Base-by-base conservation (phyloP, 2,888 invertebrate species). In the Taphrorychus bicolor region DNA sequence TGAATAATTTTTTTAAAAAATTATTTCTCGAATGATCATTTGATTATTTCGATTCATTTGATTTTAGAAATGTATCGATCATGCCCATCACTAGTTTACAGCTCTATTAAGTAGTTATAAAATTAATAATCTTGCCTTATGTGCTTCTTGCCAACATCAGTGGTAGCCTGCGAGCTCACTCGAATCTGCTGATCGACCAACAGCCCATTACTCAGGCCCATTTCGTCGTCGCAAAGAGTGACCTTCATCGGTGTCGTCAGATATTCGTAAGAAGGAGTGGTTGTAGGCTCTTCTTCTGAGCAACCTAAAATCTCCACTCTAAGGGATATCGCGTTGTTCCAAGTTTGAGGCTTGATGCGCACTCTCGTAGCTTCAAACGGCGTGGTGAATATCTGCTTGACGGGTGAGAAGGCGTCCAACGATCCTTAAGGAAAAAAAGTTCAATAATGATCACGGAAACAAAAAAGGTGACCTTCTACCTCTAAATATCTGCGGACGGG, bases 251-350 rank as follows among this genome's bases (percentile, higher is more conserved):
- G 70, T 3, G 73, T 74, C 5, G 74, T 54, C 68, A 69, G 60
- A 65, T 40, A n/a, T 59, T 65, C 24, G 61, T 48, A 41, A 59
- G 61, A 64, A 59, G 52, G 69, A 5, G 72, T 53, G 3, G 76
- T 75, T 14, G 73, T 69, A 16, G 69, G 54, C 57, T 74, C 69
- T 70, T 81, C 78, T 70, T 82, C 79, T 1, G 80, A 78, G 77
- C 95, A 95, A 3, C 94, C 93, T 42, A 94, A 84, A 5, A 94
- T 78, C 74, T 94, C 93, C 22, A 91, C 84, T 66, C 89, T 84
- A 70, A 94, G 81, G 11, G 81, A 76, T 42, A 89, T 88, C 9
- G 82, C 85, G 3, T 87, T 86, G 73, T 91, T 87, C 93, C 93
- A 95, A 2, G 91, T 88, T 21, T 88, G 82, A 0, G 95, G 95